phyloP scores from a whole-genome alignment of 2,113 vertebrate genomes.

The Gobius niger region DNA sequence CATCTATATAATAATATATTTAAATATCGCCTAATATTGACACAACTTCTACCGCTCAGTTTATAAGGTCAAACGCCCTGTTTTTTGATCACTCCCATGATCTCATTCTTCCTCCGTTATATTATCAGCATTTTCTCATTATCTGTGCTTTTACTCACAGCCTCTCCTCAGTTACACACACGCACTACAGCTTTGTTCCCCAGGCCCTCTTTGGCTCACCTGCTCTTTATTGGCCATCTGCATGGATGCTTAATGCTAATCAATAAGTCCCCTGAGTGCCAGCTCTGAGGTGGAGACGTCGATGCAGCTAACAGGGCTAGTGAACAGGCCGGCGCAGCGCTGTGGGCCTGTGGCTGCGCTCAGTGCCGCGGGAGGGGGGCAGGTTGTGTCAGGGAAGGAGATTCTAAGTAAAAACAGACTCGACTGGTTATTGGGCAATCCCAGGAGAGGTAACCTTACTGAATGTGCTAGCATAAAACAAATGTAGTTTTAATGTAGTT shows the following conservation, averaged over 20 bases:
- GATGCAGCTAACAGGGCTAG: slow-evolving; percentile 67
- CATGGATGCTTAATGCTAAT: slow-evolving; percentile 74
- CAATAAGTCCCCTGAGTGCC: slow-evolving; percentile 69
- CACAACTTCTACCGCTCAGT: background rate
- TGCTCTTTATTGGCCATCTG: slow-evolving; percentile 71
- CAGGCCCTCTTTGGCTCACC: slow-evolving; percentile 58
- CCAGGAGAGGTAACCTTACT: slow-evolving; percentile 25
- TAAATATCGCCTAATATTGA: background rate
- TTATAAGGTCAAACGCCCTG: background rate
- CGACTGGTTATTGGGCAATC: slow-evolving; percentile 56
- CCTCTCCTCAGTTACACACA: slow-evolving; percentile 11
- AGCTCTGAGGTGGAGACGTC: slow-evolving; percentile 66
- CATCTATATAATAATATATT: too few species aligned
- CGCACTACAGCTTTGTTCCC: slow-evolving; percentile 6
- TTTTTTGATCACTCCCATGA: background rate
- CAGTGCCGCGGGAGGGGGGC: slow-evolving; percentile 40
- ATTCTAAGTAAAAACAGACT: slow-evolving; percentile 64
- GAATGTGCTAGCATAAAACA: background rate
- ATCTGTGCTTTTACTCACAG: background rate
- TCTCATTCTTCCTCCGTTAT: too few species aligned
- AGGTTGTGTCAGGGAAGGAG: slow-evolving; percentile 55
- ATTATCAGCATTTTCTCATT: background rate
- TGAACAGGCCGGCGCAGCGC: slow-evolving; percentile 60
- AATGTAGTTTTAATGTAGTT: too few species aligned
- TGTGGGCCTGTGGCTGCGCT: slow-evolving; percentile 54